These are phyloP conservation scores for Drosophila arawakana DNA, from an alignment of 1,140 invertebrate genomes.

Conservation along the genomic window DNA sequence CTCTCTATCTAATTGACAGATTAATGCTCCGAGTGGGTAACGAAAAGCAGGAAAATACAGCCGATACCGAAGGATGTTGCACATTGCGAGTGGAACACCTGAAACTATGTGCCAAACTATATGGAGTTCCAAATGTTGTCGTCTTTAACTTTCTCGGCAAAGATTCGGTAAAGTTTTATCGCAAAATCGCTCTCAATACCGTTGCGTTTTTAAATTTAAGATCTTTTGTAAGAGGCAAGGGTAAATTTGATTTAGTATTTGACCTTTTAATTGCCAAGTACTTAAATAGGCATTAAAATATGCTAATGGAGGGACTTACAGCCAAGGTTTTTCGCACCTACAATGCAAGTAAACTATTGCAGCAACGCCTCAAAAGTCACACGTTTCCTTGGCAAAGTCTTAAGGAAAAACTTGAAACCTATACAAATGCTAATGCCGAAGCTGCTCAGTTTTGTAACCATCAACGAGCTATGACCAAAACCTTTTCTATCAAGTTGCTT, in stretches of 20 bases:
- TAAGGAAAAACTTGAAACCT: neutral
- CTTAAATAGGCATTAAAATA: slow-evolving; percentile 1
- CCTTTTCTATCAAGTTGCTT: neutral
- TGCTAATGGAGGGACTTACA: slow-evolving; percentile 14
- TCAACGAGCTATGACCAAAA: neutral
- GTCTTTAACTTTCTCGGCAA: neutral
- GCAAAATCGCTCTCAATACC: neutral
- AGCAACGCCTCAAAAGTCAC: neutral
- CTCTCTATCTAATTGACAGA: slow-evolving; percentile 15
- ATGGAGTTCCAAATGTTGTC: neutral
- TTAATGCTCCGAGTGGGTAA: slow-evolving; percentile 15
- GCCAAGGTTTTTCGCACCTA: slow-evolving; percentile 28
- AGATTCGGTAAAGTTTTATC: neutral
- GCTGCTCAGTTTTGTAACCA: neutral
- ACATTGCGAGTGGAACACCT: slow-evolving; percentile 20
- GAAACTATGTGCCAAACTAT: neutral
- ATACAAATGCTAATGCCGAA: neutral
- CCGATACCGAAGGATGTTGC: slow-evolving; percentile 16
- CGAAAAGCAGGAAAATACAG: slow-evolving; percentile 3
- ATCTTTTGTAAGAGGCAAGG: neutral
- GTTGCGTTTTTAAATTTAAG: neutral
- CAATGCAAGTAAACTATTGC: slow-evolving; percentile 1
- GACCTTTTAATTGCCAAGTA: neutral
- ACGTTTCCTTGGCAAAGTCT: neutral
- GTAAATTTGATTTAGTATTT: neutral